Base-by-base conservation (phyloP, 2,797 vertebrate species). In the Gobio occitaniae region DNA sequence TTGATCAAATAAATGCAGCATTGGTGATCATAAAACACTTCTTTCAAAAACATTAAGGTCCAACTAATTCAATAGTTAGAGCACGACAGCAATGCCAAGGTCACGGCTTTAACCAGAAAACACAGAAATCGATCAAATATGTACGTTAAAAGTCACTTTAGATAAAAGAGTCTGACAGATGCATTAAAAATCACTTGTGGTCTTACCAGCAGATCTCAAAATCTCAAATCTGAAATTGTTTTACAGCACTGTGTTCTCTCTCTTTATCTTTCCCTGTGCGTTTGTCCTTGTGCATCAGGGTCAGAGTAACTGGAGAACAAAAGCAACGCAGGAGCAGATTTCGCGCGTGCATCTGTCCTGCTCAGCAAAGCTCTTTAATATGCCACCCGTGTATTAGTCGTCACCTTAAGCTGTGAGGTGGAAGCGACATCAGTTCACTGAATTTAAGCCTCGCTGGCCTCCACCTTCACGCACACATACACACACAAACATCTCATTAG, bases 291-390 rank as follows among this genome's bases (percentile, higher is more conserved):
- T 29, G 10, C n/a, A 19, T n/a, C 29, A 83, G 81, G 81, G 81
- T 83, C 71, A 4, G 32, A 83, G 71, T 25, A 36, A 66, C 81
- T 6, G 32, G 44, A 74, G 29, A 74, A 74, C 47, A 74, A 74
- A 74, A 82, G 56, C 32, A 7, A 63, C 29, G 2, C 41, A 63
- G 29, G 44, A 83, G 52, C 84, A 84, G 52, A 79, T 29, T 70
- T 72, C 21, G 1, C 36, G 6, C 7, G 12, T 76, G 74, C 80
- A 78, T 83, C 80, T 69, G 80, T 41, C 54, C 85, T 41, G 78
- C 80, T 83, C 85, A 82, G 80, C 74, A 63, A 82, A 81, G 29
- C 80, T 78, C 6, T 86, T 86, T 83, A 86, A 83, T 86, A 86
- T 86, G 80, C 65, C 80, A 71, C 44, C 29, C 63, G 47, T 69